A percentile compares a stretch with the other conserved stretches of the same genome.
Evolutionary conservation across 23 tunicate species (phyloP).

Genomic region (Botrylloides violaceus): DNA sequence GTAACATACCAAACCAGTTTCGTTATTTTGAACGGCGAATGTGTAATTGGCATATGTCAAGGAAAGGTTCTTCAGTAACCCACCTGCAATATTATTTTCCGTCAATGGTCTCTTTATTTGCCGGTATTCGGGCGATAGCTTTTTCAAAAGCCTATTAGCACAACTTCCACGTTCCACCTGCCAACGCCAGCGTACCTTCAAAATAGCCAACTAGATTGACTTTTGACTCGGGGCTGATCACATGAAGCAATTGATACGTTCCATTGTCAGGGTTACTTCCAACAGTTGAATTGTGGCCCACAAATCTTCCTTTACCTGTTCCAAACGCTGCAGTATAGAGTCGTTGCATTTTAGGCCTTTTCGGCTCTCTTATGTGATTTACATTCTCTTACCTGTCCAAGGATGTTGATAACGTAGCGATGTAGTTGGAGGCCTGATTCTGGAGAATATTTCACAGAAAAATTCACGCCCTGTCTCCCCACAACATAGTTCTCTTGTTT

Average conservation of each 20-base stretch:
- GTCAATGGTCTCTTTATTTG: not conserved
- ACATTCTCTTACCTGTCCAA: not conserved
- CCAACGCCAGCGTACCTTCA: conserved; percentile 2
- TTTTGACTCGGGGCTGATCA: not conserved
- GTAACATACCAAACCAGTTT: not conserved
- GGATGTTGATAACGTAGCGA: conserved; percentile 3
- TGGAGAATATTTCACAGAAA: conserved; percentile 43
- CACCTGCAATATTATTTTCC: not conserved
- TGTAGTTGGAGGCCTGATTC: conserved; percentile 32
- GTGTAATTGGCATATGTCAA: conserved; percentile 9
- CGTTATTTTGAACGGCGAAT: not conserved
- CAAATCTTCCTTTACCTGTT: not conserved
- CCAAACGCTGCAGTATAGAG: conserved; percentile 8
- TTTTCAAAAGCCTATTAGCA: not conserved
- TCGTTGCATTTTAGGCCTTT: too few species aligned
- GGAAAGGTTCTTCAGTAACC: not conserved
- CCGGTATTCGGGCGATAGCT: not conserved
- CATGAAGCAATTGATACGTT: not conserved
- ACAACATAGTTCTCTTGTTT: conserved; percentile 41
- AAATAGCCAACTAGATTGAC: conserved; percentile 3
- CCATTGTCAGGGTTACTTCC: not conserved
- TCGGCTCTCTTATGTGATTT: not conserved
- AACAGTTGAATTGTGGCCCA: not conserved
- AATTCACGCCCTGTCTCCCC: conserved; percentile 37
- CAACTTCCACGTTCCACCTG: too few species aligned